A percentile compares a stretch with the other conserved stretches of the same genome.
phyloP scores from a whole-genome alignment of 2,888 invertebrate species.

The Melanotus villosus region DNA sequence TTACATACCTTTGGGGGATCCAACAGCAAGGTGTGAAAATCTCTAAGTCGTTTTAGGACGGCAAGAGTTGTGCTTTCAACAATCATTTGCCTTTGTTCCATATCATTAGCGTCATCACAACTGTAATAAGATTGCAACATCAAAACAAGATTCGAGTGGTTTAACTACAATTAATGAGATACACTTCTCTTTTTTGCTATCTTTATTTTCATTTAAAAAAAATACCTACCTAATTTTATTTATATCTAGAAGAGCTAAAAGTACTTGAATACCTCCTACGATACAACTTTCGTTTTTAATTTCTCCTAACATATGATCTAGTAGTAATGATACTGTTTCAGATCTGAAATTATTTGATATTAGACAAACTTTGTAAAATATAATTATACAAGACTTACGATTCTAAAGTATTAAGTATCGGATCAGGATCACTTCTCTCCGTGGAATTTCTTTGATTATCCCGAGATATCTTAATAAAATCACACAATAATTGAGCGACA shows the following conservation, averaged over 20 bases:
- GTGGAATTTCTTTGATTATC: conserved; percentile 72
- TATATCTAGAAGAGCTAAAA: conserved; percentile 79
- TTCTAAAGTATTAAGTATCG: conserved; percentile 81
- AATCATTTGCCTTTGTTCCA: conserved; percentile 74
- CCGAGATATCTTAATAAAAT: conserved; percentile 81
- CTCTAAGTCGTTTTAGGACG: conserved; percentile 77
- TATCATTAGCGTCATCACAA: conserved; percentile 68
- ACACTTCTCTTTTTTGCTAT: too few relatives aligned
- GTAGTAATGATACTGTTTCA: conserved; percentile 77
- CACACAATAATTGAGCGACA: conserved; percentile 90
- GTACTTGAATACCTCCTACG: conserved; percentile 84
- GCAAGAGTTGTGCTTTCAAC: conserved; percentile 76
- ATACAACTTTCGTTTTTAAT: conserved; percentile 80
- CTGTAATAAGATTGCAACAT: conserved; percentile 50
- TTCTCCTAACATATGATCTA: conserved; percentile 82
- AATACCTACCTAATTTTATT: conserved; percentile 67
- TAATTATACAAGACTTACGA: too few relatives aligned
- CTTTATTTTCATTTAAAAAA: background rate
- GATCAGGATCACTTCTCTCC: conserved; percentile 78
- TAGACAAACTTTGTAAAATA: conserved; percentile 11
- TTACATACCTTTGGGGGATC: conserved; percentile 78
- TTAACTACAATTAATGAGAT: too few relatives aligned
- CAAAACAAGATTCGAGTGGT: background rate
- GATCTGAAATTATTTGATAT: conserved; percentile 58
- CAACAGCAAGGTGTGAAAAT: conserved; percentile 78